Conservation (phyloP, 1,140 invertebrate genomes). For the Cheumatopsyche charites region DNA sequence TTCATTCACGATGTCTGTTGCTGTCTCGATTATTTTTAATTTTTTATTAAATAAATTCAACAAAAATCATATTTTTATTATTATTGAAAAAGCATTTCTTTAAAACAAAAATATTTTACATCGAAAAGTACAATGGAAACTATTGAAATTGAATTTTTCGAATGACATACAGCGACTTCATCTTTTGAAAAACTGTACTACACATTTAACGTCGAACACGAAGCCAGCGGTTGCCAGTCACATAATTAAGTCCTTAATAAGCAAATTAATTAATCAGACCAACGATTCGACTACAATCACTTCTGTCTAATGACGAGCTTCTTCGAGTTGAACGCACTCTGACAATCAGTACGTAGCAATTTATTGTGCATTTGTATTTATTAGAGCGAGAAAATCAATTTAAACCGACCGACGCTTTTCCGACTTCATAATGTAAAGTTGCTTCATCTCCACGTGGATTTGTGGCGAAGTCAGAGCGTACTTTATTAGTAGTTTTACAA, state of each 20-base stretch:
- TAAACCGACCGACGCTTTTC: background rate
- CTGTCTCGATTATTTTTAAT: background rate
- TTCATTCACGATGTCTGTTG: background rate
- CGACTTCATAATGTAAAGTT: background rate
- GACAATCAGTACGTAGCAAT: constrained; percentile 37
- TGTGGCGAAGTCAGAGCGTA: background rate
- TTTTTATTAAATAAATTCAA: too few species aligned
- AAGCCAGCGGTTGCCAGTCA: constrained; percentile 41
- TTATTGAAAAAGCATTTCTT: too few species aligned
- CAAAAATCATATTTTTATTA: too few species aligned
- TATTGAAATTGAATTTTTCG: background rate
- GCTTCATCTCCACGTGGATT: too few species aligned
- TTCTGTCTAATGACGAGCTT: constrained; percentile 40
- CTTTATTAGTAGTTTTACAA: constrained; percentile 27
- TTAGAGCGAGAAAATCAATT: constrained; percentile 39
- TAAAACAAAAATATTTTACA: too few species aligned
- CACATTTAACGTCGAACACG: background rate
- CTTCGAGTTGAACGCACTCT: constrained; percentile 30
- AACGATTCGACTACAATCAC: constrained; percentile 48
- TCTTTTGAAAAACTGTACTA: background rate
- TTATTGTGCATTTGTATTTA: constrained; percentile 45
- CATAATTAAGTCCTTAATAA: constrained; percentile 48
- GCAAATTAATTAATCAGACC: constrained; percentile 49
- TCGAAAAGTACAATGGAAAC: background rate
- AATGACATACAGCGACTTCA: background rate